Conservation (phyloP, 1,140 invertebrate species). For the Periplaneta americana region DNA sequence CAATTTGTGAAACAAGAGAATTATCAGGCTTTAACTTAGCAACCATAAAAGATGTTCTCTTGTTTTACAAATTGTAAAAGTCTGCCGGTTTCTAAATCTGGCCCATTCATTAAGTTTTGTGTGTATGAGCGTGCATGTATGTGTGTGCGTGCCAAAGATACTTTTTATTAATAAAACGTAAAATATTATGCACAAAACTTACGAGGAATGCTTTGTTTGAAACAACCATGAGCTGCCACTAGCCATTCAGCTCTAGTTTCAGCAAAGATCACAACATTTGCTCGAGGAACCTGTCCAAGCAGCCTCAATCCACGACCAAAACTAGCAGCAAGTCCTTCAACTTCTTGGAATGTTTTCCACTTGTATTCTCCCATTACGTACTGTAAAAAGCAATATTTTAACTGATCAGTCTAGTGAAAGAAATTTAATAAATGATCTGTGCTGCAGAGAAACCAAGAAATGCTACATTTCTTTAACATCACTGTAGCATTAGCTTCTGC, state of each 20-base stretch:
- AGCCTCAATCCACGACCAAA: conserved; percentile 74
- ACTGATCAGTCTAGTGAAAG: no score
- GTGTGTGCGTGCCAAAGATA: no score
- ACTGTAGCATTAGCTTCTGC: background rate
- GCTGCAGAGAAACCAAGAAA: background rate
- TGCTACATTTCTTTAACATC: background rate
- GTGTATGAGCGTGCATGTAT: no score
- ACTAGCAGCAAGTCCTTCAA: conserved; percentile 63
- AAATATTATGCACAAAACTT: no score
- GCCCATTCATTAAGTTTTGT: no score
- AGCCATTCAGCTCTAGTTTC: conserved; percentile 98
- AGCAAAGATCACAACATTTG: conserved; percentile 89
- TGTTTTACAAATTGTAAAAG: no score
- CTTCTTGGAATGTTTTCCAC: conserved; percentile 82
- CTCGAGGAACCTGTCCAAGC: conserved; percentile 53
- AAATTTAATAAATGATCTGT: background rate
- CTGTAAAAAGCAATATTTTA: conserved; percentile 40
- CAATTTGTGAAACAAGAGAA: no score
- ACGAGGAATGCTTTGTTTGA: conserved; percentile 87
- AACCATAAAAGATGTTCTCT: no score
- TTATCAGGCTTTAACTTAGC: no score
- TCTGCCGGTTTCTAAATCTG: no score
- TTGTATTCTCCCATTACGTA: conserved; percentile 90
- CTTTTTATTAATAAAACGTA: no score
- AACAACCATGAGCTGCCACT: conserved; percentile 87